These are phyloP conservation scores for Litoditis marina DNA, from an alignment of 2,888 invertebrate species.

Conservation along the genomic window DNA sequence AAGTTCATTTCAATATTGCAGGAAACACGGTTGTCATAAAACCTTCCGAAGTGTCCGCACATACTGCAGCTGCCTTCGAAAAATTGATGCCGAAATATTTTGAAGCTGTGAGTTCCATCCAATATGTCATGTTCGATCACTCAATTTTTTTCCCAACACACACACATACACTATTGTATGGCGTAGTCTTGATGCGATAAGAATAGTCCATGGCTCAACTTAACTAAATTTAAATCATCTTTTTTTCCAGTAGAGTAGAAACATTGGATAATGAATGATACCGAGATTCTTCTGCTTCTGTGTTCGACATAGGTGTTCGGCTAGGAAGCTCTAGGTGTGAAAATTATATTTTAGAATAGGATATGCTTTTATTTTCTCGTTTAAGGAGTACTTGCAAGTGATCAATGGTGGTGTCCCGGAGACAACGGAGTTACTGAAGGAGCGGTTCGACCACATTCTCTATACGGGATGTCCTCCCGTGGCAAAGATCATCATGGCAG, in stretches of 20 bases:
- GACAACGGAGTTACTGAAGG: slow-evolving; percentile 77
- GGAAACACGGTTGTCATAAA: slow-evolving; percentile 50
- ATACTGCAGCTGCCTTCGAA: slow-evolving; percentile 25
- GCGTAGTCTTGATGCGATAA: too few species aligned
- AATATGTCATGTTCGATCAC: too few species aligned
- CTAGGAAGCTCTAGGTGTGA: slow-evolving; percentile 60
- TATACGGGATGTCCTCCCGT: slow-evolving; percentile 81
- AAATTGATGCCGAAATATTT: slow-evolving; percentile 31
- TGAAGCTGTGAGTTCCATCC: slow-evolving; percentile 66
- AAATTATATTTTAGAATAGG: too few species aligned
- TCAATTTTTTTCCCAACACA: too few species aligned
- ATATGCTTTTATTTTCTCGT: slow-evolving; percentile 62
- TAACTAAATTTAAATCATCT: too few species aligned
- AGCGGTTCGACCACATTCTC: slow-evolving; percentile 92
- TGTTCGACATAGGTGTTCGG: slow-evolving; percentile 81
- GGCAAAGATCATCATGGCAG: slow-evolving; percentile 82
- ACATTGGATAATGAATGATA: slow-evolving; percentile 78
- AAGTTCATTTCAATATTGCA: too few species aligned
- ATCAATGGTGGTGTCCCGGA: slow-evolving; percentile 79
- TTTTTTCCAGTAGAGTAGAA: slow-evolving; percentile 80
- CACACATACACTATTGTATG: too few species aligned
- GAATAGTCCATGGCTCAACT: too few species aligned
- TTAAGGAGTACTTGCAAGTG: slow-evolving; percentile 63
- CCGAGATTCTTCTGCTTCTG: slow-evolving; percentile 89
- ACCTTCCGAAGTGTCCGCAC: slow-evolving; percentile 41